Evolutionary conservation across 2,888 invertebrate genomes (phyloP), one percentile per base, ranked within the genome.

Genomic region (Caenorhabditis sp.): DNA sequence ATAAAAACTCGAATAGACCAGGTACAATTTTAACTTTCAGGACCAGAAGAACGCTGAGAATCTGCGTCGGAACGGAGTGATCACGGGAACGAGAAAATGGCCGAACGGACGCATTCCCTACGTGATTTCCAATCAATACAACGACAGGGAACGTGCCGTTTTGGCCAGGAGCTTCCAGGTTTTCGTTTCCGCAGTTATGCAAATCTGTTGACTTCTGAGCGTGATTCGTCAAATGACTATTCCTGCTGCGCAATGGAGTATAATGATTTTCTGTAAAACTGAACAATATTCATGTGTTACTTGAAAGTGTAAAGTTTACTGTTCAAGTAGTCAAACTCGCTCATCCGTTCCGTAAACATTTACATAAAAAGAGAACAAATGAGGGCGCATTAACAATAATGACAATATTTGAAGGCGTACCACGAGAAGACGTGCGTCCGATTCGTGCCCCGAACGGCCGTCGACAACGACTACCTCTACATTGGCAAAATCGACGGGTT

Each of bases 401-500:
- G n/a, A n/a, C n/a, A n/a, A 15, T 9, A 17, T 59, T 61, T 78
- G 9, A 46, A 86, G 83, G 86, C 87, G 30, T 89, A 88, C 56
- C 89, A 89, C 26, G 73, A 77, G 24, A 81, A 83, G 39, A 89
- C 89, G 1, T 89, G 89, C 68, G 83, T 89, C 30, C 75, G 85
- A 43, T 89, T 89, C 65, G 82, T 81, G 58, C 87, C 89, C 5
- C 58, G 84, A 55, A 82, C 79, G 0, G 77, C 84, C 4, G 78
- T 78, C 26, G 88, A 89, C 58, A 78, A 81, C n/a, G 89, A 89
- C 56, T 89, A 88, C 72, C 63, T 89, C 24, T 89, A 86, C 76
- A 88, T 89, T 55, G 89, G 88, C 2, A 89, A 89, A 77, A 88
- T 89, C 43, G 89, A 88, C 71, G 89, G 89, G 88, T 88, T n/a